Conservation (phyloP, 2,113 vertebrate species). For the Polypterus bichir region DNA sequence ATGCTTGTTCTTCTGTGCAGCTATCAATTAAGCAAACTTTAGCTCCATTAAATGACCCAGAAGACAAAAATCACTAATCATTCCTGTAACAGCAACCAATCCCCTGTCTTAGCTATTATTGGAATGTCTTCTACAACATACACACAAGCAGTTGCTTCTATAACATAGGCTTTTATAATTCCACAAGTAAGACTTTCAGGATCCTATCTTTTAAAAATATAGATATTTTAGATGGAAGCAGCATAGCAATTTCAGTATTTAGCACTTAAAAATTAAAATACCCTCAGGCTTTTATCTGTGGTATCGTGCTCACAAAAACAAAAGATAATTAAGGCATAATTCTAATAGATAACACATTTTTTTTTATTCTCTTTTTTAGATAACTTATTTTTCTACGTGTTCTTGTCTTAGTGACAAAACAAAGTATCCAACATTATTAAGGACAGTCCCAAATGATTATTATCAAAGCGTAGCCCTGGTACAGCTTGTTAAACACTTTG, state of each 20-base stretch:
- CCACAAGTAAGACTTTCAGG: slow-evolving; percentile 2
- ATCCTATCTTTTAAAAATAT: neutral
- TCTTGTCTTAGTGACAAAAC: neutral
- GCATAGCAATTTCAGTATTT: neutral
- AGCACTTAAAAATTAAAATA: neutral
- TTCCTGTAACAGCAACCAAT: slow-evolving; percentile 6
- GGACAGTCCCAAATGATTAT: slow-evolving; percentile 4
- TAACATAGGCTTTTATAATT: slow-evolving; percentile 2
- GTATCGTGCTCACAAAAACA: neutral
- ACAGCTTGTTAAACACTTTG: neutral
- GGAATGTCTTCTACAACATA: slow-evolving; percentile 6
- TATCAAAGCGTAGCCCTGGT: neutral
- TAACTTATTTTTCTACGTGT: neutral
- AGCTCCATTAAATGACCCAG: neutral
- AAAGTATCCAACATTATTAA: neutral
- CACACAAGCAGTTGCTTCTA: neutral
- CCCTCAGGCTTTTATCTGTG: neutral
- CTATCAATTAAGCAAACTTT: slow-evolving; percentile 13
- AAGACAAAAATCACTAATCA: neutral
- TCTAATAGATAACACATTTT: neutral
- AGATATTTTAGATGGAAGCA: neutral
- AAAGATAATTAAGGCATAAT: neutral
- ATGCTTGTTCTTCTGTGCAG: neutral
- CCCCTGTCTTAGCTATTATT: slow-evolving; percentile 4
- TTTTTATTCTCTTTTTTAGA: neutral